Evolutionary conservation across 2,888 invertebrate genomes (phyloP), one percentile per base, ranked within the genome.

Genomic region (Drosophila pseudotalamancana): DNA sequence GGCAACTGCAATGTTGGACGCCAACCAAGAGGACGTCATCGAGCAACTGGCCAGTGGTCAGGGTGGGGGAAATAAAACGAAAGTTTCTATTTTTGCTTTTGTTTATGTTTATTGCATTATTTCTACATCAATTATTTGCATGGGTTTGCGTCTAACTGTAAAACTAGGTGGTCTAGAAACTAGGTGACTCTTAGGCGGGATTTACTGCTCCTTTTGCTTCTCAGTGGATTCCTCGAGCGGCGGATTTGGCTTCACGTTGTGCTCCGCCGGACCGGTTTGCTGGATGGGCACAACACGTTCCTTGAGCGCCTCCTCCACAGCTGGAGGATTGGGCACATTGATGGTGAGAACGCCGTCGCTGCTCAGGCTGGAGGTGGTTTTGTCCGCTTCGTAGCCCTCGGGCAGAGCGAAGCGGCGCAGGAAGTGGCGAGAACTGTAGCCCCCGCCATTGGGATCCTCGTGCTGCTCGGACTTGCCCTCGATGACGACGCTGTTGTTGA

Each of bases 401-500:
- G 97, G 97, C 35, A 97, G 89, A 18, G 94, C 89, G 89, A 96
- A 97, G 51, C 95, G 93, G 19, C 97, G 93, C 57, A 95, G 93
- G 77, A 96, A 95, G 62, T 96, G 95, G 40, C 95, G 93, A 4
- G 95, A 94, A 11, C 95, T 94, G 89, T 93, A 95, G 50, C 96
- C n/a, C n/a, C n/a, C 95, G 8, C 96, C 96, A 70, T 95, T 94
- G 12, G 94, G 93, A 74, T 95, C 95, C 25, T 94, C 93, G 68
- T 94, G 94, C 63, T 96, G 94, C 85, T 95, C 95, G 85, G 95
- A 96, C 87, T 94, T 95, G 0, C 95, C 96, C 89, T 96, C 95
- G 9, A 96, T 93, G 56, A 94, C 93, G 45, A 94, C 93, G 43
- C 92, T 93, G 73, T 94, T 94, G 8, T 95, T 96, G 0, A 95